Percentiles rank a stretch among this genome's conserved stretches.
These are phyloP conservation scores for Nemoura dubitans DNA, from an alignment of 2,888 invertebrate genomes.

Conservation along the genomic window DNA sequence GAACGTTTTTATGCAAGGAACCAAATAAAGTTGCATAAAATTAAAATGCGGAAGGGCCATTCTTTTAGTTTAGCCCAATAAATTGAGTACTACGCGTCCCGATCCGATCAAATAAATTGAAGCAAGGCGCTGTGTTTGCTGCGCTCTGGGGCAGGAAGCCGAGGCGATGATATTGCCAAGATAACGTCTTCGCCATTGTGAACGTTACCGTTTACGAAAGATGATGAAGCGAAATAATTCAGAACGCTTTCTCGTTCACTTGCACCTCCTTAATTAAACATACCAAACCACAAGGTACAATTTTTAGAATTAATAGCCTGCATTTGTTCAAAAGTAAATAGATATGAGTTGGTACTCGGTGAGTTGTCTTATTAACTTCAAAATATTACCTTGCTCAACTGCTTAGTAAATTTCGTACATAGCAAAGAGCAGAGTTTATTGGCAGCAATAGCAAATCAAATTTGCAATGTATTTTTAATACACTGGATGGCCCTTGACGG, in stretches of 20 bases:
- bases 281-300: not conserved
- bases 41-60: not conserved
- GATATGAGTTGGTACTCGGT: not conserved
- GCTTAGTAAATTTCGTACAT: not conserved
- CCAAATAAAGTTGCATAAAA: not conserved
- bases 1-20: not conserved
- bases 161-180: slow-evolving; percentile 3
- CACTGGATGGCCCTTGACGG: not conserved
- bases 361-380: not conserved
- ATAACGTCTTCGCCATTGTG: slow-evolving; percentile 21
- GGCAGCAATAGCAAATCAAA: not conserved
- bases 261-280: not conserved
- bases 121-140: not conserved
- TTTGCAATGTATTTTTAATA: too few relatives aligned
- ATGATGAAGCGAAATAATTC: not conserved
- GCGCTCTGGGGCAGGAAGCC: not conserved
- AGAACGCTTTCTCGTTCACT: slow-evolving; percentile 1
- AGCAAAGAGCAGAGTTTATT: not conserved
- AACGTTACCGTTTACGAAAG: not conserved
- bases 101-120: not conserved
- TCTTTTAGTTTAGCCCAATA: not conserved
- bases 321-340: not conserved
- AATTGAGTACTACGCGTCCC: not conserved
- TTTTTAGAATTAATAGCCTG: not conserved
- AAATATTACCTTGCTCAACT: not conserved